Conservation (phyloP, 2,888 invertebrate species). For the Protonemura montana region DNA sequence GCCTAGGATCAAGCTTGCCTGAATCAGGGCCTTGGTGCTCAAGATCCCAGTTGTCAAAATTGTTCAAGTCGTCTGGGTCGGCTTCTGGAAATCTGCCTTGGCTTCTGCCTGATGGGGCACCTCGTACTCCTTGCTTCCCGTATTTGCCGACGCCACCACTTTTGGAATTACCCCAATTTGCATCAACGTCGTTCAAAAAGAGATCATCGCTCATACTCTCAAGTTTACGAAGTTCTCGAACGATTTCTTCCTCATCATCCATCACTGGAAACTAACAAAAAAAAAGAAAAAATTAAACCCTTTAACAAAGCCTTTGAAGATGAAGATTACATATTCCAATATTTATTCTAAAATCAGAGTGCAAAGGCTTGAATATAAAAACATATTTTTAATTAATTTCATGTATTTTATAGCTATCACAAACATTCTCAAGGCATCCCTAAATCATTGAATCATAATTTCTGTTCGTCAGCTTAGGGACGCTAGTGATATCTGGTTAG, state of each 20-base stretch:
- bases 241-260: slow-evolving; percentile 42
- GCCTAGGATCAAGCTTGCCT: slow-evolving; percentile 18
- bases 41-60: slow-evolving; percentile 43
- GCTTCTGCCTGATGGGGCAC: not conserved
- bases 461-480: too few relatives aligned
- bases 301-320: not conserved
- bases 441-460: too few relatives aligned
- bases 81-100: slow-evolving; percentile 13
- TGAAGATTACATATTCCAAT: too few relatives aligned
- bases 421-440: too few relatives aligned
- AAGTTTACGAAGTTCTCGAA: slow-evolving; percentile 42
- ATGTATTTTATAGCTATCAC: too few relatives aligned
- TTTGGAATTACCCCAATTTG: not conserved
- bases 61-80: slow-evolving; percentile 31
- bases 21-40: slow-evolving; percentile 20
- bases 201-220: slow-evolving; percentile 45
- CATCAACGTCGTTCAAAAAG: slow-evolving; percentile 45
- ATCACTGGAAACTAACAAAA: not conserved
- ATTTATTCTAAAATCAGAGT: too few relatives aligned
- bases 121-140: not conserved
- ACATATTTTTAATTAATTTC: too few relatives aligned
- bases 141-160: slow-evolving; percentile 7
- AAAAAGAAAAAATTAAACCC: not conserved
- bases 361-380: too few relatives aligned
- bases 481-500: not conserved